Base-by-base conservation (phyloP, 2,888 invertebrate genomes). In the Heteromyza rotundicornis region DNA sequence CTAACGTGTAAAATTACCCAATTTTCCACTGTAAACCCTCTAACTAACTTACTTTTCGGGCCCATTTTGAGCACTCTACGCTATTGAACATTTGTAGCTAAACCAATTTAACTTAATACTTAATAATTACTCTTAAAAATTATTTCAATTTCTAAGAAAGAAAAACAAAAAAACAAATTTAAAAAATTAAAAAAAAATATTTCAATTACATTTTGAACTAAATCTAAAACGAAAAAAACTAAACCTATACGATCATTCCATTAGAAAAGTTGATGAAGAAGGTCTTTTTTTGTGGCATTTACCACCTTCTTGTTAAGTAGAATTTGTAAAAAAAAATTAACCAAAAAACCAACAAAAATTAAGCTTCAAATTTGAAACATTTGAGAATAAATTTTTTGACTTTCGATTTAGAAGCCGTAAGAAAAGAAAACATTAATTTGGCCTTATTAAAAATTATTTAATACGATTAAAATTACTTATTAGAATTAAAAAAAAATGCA, bases 231-330 rank as follows among this genome's bases (percentile, higher is more conserved):
- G 14, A 50, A 58, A 56, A 64, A 68, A 54, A 63, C n/a, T n/a
- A 67, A 69, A 71, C 68, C 76, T 76, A 76, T 69, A 73, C 72
- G 77, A 76, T 77, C 75, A 76, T 76, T 76, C 77, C 75, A 77
- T 69, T 70, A 74, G 71, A 69, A 71, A 64, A 73, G 76, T 69
- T 63, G 68, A 49, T 57, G 51, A 65, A 51, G 67, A 66, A 74
- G 68, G 75, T 67, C 56, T 58, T 61, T 55, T 56, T 44, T 66
- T 62, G n/a, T n/a, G n/a, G 77, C 75, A 74, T 77, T 71, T 76
- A 75, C 63, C 66, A 68, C 69, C 71, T 69, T 68, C 67, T n/a
- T 8, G 20, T 35, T 19, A 16, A 58, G 32, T 50, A 17, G 2
- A 19, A 22, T 36, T 32, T 16, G 17, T 22, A 58, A 36, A 50